Percentiles rank a stretch among this genome's conserved stretches.
Evolutionary conservation across 1,140 invertebrate genomes (phyloP).

Genomic region (Zaprionus africanus): DNA sequence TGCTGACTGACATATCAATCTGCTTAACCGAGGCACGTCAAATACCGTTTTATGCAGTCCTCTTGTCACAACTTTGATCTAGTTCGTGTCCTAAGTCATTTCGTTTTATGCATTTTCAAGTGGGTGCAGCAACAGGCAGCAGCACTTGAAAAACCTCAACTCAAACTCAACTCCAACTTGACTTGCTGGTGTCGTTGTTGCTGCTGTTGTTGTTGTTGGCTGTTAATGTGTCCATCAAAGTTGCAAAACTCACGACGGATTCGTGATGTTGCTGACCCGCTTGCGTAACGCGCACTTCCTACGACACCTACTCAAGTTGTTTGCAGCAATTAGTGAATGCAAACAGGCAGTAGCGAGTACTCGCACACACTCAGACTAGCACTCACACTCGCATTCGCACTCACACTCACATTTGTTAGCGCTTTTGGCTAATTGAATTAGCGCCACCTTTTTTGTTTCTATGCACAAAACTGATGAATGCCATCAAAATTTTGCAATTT

Average conservation of each 20-base stretch:
- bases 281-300: constrained; percentile 75
- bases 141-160: background rate
- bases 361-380: background rate
- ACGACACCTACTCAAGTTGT: constrained; percentile 48
- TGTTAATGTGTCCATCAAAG: constrained; percentile 57
- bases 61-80: constrained; percentile 22
- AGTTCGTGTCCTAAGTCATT: constrained; percentile 59
- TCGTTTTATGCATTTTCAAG: constrained; percentile 38
- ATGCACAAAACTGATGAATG: constrained; percentile 22
- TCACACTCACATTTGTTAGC: constrained; percentile 50
- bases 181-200: background rate
- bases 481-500: constrained; percentile 20
- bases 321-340: constrained; percentile 62
- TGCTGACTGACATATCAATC: constrained; percentile 1
- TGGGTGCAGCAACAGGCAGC: constrained; percentile 22
- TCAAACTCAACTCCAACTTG: background rate
- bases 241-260: constrained; percentile 17
- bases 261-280: constrained; percentile 66
- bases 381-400: constrained; percentile 39
- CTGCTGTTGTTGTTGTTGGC: background rate
- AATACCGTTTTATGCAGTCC: constrained; percentile 1
- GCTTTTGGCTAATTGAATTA: constrained; percentile 75
- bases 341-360: constrained; percentile 27
- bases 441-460: constrained; percentile 40
- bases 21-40: background rate